phyloP scores from a whole-genome alignment of 2,888 invertebrate species.

The Balanococcus diminutus region DNA sequence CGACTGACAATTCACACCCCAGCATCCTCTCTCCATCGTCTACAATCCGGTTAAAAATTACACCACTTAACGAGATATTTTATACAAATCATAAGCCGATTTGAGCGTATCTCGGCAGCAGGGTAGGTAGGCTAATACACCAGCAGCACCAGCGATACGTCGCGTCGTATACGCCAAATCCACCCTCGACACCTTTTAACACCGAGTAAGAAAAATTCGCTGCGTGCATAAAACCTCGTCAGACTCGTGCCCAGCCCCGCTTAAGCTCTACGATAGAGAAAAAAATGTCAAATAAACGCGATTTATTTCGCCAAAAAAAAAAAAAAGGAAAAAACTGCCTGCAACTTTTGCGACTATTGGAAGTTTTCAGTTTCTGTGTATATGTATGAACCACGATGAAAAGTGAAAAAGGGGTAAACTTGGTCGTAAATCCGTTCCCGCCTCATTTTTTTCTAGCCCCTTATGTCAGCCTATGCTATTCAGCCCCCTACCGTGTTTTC shows the following conservation, averaged over 20 bases:
- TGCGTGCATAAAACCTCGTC: background rate
- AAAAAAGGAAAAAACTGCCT: background rate
- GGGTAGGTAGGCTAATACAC: background rate
- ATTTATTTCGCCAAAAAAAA: constrained; percentile 11
- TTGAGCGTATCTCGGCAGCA: background rate
- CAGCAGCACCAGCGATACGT: background rate
- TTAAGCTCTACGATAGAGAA: background rate
- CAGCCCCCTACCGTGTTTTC: background rate
- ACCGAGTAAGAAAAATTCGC: background rate
- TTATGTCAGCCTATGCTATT: background rate
- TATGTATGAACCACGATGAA: background rate
- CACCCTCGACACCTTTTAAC: constrained; percentile 16
- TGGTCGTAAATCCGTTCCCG: constrained; percentile 17
- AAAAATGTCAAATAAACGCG: constrained; percentile 49
- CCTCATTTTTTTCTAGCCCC: constrained; percentile 42
- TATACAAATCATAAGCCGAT: constrained; percentile 20
- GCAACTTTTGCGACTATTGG: constrained; percentile 29
- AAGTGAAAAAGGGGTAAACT: background rate
- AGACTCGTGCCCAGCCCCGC: background rate
- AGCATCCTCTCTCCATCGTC: background rate
- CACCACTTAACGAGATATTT: constrained; percentile 2
- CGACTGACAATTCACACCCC: too few relatives aligned
- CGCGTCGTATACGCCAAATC: background rate
- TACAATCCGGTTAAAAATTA: constrained; percentile 21
- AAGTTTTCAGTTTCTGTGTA: background rate